These are phyloP conservation scores for Dendropsophus ebraccatus DNA, from an alignment of 2,113 vertebrate species.

Conservation along the genomic window DNA sequence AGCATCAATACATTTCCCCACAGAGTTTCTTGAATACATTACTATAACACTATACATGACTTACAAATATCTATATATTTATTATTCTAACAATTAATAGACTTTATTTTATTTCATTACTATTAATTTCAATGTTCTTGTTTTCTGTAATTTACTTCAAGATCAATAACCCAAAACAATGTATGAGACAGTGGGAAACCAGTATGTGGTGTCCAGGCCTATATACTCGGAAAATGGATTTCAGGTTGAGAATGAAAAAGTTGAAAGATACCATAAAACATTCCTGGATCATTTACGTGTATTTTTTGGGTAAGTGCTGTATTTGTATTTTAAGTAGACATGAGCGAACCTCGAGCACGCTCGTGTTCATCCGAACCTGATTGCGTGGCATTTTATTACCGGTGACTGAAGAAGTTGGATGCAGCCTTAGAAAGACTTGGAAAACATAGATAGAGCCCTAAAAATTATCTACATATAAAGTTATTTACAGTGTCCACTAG, in stretches of 20 bases:
- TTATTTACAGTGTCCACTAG: too few species aligned
- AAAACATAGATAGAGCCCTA: too few species aligned
- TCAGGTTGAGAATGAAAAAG: conserved; percentile 77
- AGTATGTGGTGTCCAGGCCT: conserved; percentile 83
- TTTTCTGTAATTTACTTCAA: background rate
- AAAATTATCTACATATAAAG: too few species aligned
- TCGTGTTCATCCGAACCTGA: too few species aligned
- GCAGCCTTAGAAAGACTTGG: too few species aligned
- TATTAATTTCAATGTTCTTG: background rate
- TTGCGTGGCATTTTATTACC: too few species aligned
- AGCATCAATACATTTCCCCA: too few species aligned
- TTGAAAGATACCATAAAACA: conserved; percentile 80
- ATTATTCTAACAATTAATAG: background rate
- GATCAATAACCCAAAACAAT: conserved; percentile 65
- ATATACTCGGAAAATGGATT: conserved; percentile 88
- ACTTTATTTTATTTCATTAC: background rate
- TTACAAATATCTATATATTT: background rate
- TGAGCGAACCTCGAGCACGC: too few species aligned
- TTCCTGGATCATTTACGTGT: conserved; percentile 78
- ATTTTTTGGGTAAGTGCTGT: conserved; percentile 81
- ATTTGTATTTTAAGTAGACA: background rate
- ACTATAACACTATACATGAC: background rate
- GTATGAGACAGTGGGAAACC: conserved; percentile 78
- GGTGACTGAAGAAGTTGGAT: too few species aligned
- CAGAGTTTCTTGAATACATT: background rate